A percentile compares a stretch with the other conserved stretches of the same genome.
These are phyloP conservation scores for Argya squamiceps DNA, from an alignment of 2,797 vertebrate genomes.

Conservation along the genomic window DNA sequence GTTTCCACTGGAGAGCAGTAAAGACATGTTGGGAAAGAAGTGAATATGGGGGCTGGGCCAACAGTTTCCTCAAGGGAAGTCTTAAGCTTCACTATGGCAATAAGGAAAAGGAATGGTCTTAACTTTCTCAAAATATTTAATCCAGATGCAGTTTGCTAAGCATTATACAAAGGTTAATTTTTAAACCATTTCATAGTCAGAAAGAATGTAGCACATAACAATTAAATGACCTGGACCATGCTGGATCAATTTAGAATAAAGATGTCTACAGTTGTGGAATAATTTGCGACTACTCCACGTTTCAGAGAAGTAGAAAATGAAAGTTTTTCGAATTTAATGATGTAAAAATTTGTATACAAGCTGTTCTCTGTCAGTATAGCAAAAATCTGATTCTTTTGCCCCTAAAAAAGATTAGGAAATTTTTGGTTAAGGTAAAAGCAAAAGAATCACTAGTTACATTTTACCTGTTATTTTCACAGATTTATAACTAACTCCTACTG, in stretches of 20 bases:
- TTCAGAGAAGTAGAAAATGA: background rate
- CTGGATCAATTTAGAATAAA: background rate
- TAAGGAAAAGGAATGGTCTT: background rate
- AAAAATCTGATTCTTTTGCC: background rate
- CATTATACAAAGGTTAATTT: constrained; percentile 18
- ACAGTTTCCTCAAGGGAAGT: constrained; percentile 7
- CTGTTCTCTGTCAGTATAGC: background rate
- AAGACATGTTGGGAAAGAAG: constrained; percentile 42
- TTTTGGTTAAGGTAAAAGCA: background rate
- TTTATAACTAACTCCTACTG: background rate
- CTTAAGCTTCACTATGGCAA: background rate
- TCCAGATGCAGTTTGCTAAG: constrained; percentile 19
- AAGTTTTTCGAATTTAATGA: background rate
- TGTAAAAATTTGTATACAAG: background rate
- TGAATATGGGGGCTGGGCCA: constrained; percentile 40
- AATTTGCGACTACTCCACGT: background rate
- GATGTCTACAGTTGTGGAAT: background rate
- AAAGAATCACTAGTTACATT: background rate
- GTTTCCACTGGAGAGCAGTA: constrained; percentile 67
- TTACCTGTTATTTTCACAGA: background rate
- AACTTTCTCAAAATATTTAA: constrained; percentile 45
- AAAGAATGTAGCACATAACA: background rate
- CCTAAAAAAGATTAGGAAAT: background rate
- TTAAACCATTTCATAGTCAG: background rate
- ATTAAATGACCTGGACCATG: background rate